phyloP scores from a whole-genome alignment of 2,797 vertebrate species.

The Rhyacichthys aspro region DNA sequence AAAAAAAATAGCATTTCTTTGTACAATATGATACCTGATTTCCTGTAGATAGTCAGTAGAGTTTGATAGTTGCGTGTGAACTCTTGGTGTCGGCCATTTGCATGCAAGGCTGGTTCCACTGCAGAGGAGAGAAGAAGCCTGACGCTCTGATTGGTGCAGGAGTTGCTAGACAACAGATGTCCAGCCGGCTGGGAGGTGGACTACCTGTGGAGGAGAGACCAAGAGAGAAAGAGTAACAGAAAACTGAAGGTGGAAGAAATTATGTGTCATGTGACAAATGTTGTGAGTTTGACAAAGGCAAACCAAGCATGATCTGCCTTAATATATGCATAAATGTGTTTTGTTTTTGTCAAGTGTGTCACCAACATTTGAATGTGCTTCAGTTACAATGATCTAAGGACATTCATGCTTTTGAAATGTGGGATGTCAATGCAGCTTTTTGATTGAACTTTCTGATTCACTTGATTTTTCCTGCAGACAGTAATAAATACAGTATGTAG shows the following conservation, averaged over 20 bases:
- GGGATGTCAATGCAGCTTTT: too few relatives aligned
- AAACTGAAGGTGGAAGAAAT: constrained; percentile 50
- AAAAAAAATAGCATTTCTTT: background rate
- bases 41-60: constrained; percentile 36
- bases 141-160: constrained; percentile 79
- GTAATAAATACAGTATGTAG: too few relatives aligned
- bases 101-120: constrained; percentile 84
- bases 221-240: constrained; percentile 32
- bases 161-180: constrained; percentile 87
- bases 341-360: background rate
- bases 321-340: background rate
- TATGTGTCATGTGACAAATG: constrained; percentile 20
- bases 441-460: too few relatives aligned
- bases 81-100: constrained; percentile 74
- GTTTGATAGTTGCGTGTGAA: constrained; percentile 64
- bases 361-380: background rate
- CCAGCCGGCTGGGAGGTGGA: constrained; percentile 76
- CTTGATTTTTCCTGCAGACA: too few relatives aligned
- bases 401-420: too few relatives aligned
- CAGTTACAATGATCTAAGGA: too few relatives aligned
- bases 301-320: background rate
- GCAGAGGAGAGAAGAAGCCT: constrained; percentile 78
- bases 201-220: constrained; percentile 78
- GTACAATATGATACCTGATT: constrained; percentile 9
- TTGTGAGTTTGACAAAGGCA: background rate